A percentile compares a stretch with the other conserved stretches of the same genome.
phyloP scores from a whole-genome alignment of 1,140 invertebrate genomes.

The Bombus huntii region DNA sequence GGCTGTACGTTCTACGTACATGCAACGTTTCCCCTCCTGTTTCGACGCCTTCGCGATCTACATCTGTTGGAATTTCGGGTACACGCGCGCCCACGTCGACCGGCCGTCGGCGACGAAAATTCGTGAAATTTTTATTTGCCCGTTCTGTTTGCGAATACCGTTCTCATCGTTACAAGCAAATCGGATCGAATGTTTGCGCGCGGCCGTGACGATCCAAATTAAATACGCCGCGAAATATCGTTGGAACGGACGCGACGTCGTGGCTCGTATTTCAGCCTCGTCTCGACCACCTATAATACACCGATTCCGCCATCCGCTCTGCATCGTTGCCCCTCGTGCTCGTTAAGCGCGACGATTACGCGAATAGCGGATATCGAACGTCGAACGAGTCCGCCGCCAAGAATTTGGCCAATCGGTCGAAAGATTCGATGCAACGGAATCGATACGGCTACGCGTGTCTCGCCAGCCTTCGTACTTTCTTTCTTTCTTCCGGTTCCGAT shows the following conservation, averaged over 20 bases:
- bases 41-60: background rate
- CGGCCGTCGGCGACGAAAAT: background rate
- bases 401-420: background rate
- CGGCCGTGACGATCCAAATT: conserved; percentile 15
- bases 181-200: background rate
- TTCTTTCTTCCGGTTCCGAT: background rate
- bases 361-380: background rate
- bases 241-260: background rate
- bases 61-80: conserved; percentile 7
- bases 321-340: background rate
- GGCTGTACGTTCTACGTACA: too few relatives aligned
- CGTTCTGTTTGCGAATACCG: background rate
- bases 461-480: too few relatives aligned
- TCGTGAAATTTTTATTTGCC: conserved; percentile 1
- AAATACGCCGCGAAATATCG: conserved; percentile 30
- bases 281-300: background rate
- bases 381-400: background rate
- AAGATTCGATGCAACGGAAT: background rate
- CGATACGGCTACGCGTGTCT: too few relatives aligned
- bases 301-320: background rate
- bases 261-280: background rate
- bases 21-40: background rate
- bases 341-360: background rate
- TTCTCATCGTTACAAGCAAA: background rate
- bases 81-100: background rate